Conservation (phyloP, 2,113 vertebrate species). For the Mixornis gularis region DNA sequence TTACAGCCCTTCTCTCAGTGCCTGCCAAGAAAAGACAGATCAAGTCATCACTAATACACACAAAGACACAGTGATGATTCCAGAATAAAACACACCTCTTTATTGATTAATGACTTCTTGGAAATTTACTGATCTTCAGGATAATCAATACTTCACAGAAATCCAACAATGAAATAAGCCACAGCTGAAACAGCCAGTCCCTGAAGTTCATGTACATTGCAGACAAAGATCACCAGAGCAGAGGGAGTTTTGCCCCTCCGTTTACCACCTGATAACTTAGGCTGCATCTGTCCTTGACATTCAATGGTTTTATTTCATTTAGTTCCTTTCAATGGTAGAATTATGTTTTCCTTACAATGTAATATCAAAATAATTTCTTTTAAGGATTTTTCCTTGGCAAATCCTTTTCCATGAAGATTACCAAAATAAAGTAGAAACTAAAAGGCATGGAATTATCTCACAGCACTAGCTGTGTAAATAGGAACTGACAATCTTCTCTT, state of each 20-base stretch:
- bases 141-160: slow-evolving; percentile 29
- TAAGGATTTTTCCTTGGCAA: background rate
- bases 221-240: background rate
- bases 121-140: background rate
- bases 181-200: background rate
- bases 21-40: background rate
- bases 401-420: background rate
- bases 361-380: background rate
- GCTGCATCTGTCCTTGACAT: background rate
- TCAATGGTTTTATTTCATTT: background rate
- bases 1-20: background rate
- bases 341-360: background rate
- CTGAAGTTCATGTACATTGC: background rate
- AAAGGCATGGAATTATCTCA: background rate
- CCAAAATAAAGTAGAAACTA: background rate
- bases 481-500: background rate
- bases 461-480: background rate
- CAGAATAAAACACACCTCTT: background rate
- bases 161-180: background rate
- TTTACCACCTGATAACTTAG: background rate
- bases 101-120: slow-evolving; percentile 2
- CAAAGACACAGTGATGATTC: background rate
- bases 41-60: background rate
- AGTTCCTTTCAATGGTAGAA: background rate
- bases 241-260: rapidly evolving